Evolutionary conservation across 1,140 invertebrate genomes (phyloP).

Genomic region (Drosophila insularis): DNA sequence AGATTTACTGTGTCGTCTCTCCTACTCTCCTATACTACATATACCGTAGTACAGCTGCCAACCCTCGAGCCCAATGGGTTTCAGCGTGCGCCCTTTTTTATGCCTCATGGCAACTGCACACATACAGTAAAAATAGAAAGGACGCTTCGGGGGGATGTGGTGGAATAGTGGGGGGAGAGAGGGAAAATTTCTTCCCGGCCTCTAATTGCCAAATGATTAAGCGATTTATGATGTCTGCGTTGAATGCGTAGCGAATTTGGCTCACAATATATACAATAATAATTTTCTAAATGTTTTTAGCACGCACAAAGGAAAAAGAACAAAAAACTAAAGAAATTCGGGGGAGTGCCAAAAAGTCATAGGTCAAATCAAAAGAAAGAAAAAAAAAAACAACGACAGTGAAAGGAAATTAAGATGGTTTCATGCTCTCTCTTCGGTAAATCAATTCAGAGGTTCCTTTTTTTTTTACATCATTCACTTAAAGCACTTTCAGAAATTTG

Average conservation of each 20-base stretch:
- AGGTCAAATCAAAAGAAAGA: conserved; percentile 26
- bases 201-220: conserved; percentile 82
- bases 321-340: conserved; percentile 8
- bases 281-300: conserved; percentile 75
- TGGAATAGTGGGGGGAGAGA: not conserved
- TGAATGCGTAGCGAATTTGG: conserved; percentile 72
- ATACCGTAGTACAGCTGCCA: conserved; percentile 22
- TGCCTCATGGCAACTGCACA: conserved; percentile 46
- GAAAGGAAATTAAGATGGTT: conserved; percentile 19
- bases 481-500: too few species aligned
- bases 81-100: conserved; percentile 37
- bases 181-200: conserved; percentile 47
- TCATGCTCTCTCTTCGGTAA: conserved; percentile 6
- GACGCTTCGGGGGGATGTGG: too few species aligned
- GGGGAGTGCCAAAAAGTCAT: conserved; percentile 33
- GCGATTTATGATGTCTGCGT: conserved; percentile 81
- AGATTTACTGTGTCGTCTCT: not conserved
- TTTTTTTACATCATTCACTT: too few species aligned
- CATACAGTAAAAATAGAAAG: conserved; percentile 12
- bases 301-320: conserved; percentile 61
- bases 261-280: conserved; percentile 70
- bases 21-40: not conserved
- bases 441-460: not conserved
- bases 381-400: not conserved
- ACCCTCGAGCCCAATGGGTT: conserved; percentile 5